Evolutionary conservation across 1,140 invertebrate species (phyloP).

Genomic region (Papilio polytes): DNA sequence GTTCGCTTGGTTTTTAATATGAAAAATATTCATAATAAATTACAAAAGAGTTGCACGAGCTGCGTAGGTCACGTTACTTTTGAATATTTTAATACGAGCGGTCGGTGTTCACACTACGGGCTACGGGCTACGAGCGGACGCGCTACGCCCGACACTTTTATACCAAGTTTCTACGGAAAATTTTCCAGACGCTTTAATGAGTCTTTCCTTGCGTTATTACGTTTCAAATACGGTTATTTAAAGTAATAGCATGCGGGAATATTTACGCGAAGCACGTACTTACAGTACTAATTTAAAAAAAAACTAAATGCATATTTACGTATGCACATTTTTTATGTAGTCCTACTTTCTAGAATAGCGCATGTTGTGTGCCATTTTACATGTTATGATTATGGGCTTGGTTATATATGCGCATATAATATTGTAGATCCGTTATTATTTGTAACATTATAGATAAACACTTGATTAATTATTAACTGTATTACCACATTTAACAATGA

Average conservation of each 20-base stretch:
- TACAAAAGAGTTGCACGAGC: constrained; percentile 8
- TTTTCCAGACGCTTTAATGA: constrained; percentile 20
- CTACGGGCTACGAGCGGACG: constrained; percentile 6
- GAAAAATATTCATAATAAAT: constrained; percentile 26
- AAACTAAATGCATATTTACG: background rate
- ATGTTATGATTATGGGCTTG: background rate
- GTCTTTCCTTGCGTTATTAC: constrained; percentile 14
- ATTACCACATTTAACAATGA: background rate
- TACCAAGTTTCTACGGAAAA: constrained; percentile 22
- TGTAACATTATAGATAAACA: no score
- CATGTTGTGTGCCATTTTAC: background rate
- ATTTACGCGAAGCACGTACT: background rate
- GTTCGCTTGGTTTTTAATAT: background rate
- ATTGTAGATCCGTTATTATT: no score
- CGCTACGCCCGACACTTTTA: background rate
- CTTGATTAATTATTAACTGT: background rate
- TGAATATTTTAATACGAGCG: constrained; percentile 27
- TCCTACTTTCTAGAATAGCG: background rate
- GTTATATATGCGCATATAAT: no score
- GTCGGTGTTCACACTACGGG: constrained; percentile 12
- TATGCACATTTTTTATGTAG: background rate
- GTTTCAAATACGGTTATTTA: constrained; percentile 22
- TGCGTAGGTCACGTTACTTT: constrained; percentile 9
- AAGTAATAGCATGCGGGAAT: constrained; percentile 8
- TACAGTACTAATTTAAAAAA: background rate